A percentile compares a stretch with the other conserved stretches of the same genome.
Conservation (phyloP, 2,797 vertebrate genomes). For the Sarcoramphus papa region DNA sequence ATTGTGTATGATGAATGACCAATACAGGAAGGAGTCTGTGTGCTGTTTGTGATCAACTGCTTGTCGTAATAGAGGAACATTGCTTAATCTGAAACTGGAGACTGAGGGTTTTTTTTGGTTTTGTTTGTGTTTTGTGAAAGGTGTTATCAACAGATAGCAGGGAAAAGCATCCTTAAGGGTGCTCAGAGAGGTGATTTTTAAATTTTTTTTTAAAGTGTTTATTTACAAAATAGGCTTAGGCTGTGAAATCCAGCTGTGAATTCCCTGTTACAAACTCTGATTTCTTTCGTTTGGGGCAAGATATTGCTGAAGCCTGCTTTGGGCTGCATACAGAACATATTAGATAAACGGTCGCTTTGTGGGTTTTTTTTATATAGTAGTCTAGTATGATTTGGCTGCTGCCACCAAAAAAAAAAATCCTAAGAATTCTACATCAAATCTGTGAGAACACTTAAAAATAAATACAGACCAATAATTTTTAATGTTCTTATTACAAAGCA, state of each 20-base stretch:
- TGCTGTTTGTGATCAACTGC: background rate
- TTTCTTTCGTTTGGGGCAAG: background rate
- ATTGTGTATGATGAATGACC: background rate
- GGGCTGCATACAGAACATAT: background rate
- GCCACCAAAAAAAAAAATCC: too few species aligned
- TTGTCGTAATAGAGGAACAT: background rate
- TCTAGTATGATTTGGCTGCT: background rate
- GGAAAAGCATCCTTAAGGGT: background rate
- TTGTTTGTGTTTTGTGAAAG: background rate
- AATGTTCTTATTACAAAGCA: background rate
- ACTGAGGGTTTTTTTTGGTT: background rate
- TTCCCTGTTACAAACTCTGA: background rate
- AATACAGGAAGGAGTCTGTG: too few species aligned
- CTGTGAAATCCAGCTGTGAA: background rate
- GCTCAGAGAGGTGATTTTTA: background rate
- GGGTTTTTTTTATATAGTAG: accelerated
- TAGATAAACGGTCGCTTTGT: background rate
- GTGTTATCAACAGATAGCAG: background rate
- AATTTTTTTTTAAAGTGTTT: background rate
- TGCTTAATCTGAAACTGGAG: background rate
- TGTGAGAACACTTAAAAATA: background rate
- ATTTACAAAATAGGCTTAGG: background rate
- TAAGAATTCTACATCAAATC: background rate
- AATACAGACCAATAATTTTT: background rate
- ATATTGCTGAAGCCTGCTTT: background rate